phyloP scores from a whole-genome alignment of 92 coral and sea anemone genomes.

The Chrysogorgia sp. region DNA sequence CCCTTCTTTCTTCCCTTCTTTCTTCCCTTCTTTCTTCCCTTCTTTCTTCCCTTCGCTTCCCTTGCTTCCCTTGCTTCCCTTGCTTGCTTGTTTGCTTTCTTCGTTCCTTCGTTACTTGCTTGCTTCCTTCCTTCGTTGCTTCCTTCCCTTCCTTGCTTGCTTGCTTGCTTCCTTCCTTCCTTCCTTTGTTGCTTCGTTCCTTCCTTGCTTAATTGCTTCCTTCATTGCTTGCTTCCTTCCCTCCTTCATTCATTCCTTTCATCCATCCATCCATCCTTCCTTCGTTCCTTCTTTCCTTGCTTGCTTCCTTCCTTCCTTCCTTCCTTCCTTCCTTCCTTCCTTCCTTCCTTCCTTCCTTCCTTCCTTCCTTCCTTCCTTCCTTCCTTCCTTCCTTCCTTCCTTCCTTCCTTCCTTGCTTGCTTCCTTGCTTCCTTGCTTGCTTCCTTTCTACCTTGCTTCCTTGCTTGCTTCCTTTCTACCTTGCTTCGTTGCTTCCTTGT shows the following conservation, averaged over 20 bases:
- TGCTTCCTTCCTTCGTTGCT: too few species aligned
- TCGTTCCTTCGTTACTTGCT: too few species aligned
- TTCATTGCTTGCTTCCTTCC: neutral
- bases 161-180: too few species aligned
- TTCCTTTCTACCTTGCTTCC: neutral
- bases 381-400: neutral
- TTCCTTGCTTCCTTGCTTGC: neutral
- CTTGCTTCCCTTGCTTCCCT: too few species aligned
- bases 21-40: too few species aligned
- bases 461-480: neutral
- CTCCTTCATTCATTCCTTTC: neutral
- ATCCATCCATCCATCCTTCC: neutral
- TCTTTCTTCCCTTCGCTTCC: too few species aligned
- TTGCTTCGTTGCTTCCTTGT: neutral
- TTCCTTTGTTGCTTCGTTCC: too few species aligned
- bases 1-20: too few species aligned
- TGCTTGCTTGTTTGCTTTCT: too few species aligned
- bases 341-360: neutral
- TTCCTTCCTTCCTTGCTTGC: neutral
- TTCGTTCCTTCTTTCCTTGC: neutral
- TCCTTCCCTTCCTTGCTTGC: too few species aligned
- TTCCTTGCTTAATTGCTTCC: too few species aligned
- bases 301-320: neutral
- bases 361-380: neutral
- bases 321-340: neutral